Evolutionary conservation across 2,113 vertebrate genomes (phyloP), one percentile per base, ranked within the genome.

Genomic region (Cryptomyrus ogoouensis): DNA sequence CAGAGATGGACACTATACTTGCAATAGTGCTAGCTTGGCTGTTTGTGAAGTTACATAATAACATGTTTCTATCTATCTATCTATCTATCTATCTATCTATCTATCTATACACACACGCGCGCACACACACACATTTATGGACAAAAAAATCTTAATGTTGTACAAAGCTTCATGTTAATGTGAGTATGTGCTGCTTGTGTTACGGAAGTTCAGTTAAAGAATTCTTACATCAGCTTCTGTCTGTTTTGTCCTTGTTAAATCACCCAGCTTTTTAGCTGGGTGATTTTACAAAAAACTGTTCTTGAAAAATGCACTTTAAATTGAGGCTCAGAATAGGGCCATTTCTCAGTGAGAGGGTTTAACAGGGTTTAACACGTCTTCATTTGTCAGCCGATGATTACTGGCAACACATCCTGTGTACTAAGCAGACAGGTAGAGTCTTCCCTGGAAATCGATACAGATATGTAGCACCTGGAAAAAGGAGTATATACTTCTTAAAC

Each of bases 161-260:
- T 21, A 56, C 53, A 56, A 56, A 56, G 53, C 53, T 21, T 21
- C 19, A 56, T 56, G 74, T 47, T 24, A 10, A 44, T 46, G 39
- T 84, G 42, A 46, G 21, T 84, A 46, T 47, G 74, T 80, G 35
- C 39, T 47, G 39, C 39, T 84, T 84, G 44, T 84, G 6, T 84
- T 46, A 42, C 42, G n/a, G 35, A 80, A 80, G 74, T 80, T 80
- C 74, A 80, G 13, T 80, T 80, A 80, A 84, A 47, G 74, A n/a
- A 83, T 83, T 24, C 35, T 39, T 39, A 83, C 83, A 47, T 46
- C 80, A 83, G 80, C 42, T 84, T n/a, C 21, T 46, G 83, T 46
- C 83, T 10, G 17, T n/a, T 84, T 84, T n/a, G 83, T 12, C 42
- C 83, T 47, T 84, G 83, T 84, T 39, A 84, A 84, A 84, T 84